A percentile compares a stretch with the other conserved stretches of the same genome.
These are phyloP conservation scores for Pontoporia blainvillei DNA, from an alignment of 2,113 vertebrate species.

Conservation along the genomic window DNA sequence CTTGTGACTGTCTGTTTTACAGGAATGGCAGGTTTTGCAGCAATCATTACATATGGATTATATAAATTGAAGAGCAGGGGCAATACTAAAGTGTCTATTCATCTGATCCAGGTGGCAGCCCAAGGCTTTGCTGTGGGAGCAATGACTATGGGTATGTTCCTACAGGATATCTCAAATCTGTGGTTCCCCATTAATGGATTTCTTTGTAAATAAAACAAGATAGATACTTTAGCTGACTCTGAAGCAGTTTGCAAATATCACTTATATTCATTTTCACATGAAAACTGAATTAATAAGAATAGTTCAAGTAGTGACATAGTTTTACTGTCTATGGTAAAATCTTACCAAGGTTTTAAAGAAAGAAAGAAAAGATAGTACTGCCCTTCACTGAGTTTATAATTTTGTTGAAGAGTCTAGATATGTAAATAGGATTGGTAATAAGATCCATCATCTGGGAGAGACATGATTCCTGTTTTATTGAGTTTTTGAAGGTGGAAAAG, in stretches of 20 bases:
- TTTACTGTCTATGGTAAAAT: background rate
- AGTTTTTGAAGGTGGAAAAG: background rate
- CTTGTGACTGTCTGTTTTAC: background rate
- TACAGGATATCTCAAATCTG: fast-evolving
- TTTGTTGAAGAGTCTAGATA: background rate
- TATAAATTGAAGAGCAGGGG: too few species aligned
- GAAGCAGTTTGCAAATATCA: background rate
- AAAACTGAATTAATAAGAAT: background rate
- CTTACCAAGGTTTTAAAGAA: background rate
- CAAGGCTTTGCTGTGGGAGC: slow-evolving; percentile 96
- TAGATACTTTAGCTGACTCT: background rate
- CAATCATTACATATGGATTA: slow-evolving; percentile 71
- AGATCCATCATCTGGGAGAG: background rate
- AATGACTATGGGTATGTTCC: slow-evolving; percentile 88
- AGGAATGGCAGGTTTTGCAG: slow-evolving; percentile 89
- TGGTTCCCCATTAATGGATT: background rate
- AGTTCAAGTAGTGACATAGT: background rate
- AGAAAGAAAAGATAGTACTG: background rate
- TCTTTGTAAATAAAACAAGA: background rate
- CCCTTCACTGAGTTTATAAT: background rate
- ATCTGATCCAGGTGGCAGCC: too few species aligned
- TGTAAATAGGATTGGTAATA: background rate
- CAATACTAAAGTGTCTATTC: too few species aligned
- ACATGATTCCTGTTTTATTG: background rate
- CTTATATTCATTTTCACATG: background rate